Conservation (phyloP, 1,140 invertebrate species). For the Lordiphosa collinella region DNA sequence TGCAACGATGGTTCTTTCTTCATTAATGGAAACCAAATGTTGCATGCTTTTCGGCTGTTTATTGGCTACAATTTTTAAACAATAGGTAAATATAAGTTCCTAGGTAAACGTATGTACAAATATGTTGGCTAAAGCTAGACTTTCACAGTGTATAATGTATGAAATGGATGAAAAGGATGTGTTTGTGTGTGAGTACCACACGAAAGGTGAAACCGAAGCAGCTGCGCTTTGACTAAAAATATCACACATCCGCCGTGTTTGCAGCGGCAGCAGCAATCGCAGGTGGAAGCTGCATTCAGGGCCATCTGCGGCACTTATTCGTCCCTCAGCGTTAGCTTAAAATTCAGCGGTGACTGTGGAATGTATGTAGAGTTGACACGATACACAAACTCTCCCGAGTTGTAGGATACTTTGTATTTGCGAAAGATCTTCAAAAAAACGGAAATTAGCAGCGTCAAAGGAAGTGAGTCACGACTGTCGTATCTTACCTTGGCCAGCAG, state of each 20-base stretch:
- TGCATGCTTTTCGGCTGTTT: constrained; percentile 62
- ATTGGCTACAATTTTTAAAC: constrained; percentile 42
- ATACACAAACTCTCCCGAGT: constrained; percentile 83
- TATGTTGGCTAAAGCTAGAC: neutral
- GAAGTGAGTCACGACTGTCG: neutral
- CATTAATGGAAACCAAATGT: too few relatives aligned
- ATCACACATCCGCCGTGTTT: constrained; percentile 62
- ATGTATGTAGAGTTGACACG: constrained; percentile 87
- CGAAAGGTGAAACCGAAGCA: constrained; percentile 7
- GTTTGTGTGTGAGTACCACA: constrained; percentile 19
- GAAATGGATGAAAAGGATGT: constrained; percentile 1
- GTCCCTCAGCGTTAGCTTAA: constrained; percentile 80
- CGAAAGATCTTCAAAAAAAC: constrained; percentile 83
- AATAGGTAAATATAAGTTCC: neutral
- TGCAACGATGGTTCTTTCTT: too few relatives aligned
- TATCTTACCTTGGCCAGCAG: constrained; percentile 82
- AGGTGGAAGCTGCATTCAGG: neutral
- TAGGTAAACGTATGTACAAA: neutral
- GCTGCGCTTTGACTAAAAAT: constrained; percentile 50
- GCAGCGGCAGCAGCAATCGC: constrained; percentile 12
- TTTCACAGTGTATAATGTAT: neutral
- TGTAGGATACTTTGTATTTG: constrained; percentile 84
- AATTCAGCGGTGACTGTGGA: constrained; percentile 85
- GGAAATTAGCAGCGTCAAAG: constrained; percentile 18
- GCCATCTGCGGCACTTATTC: constrained; percentile 34